These are phyloP conservation scores for Paguma larvata DNA, from an alignment of 2,797 vertebrate species.

Conservation along the genomic window DNA sequence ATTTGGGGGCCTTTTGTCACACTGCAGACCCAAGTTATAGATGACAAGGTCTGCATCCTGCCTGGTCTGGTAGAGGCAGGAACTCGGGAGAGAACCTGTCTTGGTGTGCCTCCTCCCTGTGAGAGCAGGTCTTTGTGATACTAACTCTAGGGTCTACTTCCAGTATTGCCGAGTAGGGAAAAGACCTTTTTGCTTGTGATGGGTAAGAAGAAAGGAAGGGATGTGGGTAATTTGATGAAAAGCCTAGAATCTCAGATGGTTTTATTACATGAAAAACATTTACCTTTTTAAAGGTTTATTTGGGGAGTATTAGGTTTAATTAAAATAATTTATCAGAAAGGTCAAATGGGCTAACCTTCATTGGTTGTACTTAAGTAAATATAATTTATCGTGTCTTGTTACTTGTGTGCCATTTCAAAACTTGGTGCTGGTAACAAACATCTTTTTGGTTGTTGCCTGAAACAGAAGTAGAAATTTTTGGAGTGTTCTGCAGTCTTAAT, in stretches of 20 bases:
- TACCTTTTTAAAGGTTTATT: neutral
- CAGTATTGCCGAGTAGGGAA: neutral
- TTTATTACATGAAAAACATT: neutral
- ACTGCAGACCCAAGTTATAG: neutral
- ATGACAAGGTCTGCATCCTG: neutral
- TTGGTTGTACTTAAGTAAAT: neutral
- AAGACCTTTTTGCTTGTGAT: neutral
- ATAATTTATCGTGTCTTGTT: neutral
- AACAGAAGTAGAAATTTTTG: slow-evolving; percentile 5
- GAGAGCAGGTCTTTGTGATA: neutral
- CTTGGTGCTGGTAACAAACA: neutral
- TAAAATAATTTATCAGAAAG: neutral
- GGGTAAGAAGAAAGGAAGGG: neutral
- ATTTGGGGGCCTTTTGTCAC: neutral
- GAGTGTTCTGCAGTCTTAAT: neutral
- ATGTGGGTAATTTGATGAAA: neutral
- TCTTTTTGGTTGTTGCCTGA: slow-evolving; percentile 44
- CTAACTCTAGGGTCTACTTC: neutral
- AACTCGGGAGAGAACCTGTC: neutral
- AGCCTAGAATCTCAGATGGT: neutral
- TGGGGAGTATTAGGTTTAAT: neutral
- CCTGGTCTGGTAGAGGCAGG: neutral
- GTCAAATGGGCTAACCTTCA: neutral
- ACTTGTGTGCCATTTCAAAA: neutral
- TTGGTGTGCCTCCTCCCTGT: neutral